These are phyloP conservation scores for Porites evermanni DNA, from an alignment of 92 coral and sea anemone genomes.

Conservation along the genomic window DNA sequence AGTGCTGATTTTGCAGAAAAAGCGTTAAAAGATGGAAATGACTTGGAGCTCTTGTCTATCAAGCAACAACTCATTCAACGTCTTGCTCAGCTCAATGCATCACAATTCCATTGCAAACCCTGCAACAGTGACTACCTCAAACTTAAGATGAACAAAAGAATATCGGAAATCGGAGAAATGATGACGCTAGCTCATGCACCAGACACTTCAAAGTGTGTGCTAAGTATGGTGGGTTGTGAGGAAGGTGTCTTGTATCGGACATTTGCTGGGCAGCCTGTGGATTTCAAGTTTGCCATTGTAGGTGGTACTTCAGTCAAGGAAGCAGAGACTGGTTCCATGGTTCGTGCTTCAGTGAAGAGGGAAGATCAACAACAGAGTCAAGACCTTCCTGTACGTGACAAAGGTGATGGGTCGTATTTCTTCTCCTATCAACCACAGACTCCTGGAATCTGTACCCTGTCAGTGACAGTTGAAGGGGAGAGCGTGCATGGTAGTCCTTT, in stretches of 20 bases:
- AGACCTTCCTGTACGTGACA: constrained; percentile 42
- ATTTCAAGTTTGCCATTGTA: background rate
- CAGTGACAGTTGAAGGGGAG: constrained; percentile 54
- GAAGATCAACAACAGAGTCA: background rate
- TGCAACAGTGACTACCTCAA: constrained; percentile 54
- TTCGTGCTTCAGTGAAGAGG: no score
- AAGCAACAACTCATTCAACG: constrained; percentile 64
- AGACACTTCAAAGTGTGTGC: constrained; percentile 2
- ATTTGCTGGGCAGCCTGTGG: constrained; percentile 3
- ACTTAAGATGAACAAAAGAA: background rate
- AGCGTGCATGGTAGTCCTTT: constrained; percentile 64
- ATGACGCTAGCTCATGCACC: background rate
- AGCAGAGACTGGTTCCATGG: no score
- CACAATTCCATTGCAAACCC: constrained; percentile 36
- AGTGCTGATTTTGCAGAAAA: constrained; percentile 59
- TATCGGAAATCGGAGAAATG: background rate
- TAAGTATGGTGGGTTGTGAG: constrained; percentile 19
- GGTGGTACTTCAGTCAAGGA: background rate
- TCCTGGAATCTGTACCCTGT: constrained; percentile 33
- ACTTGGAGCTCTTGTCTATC: constrained; percentile 61
- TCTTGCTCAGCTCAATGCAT: constrained; percentile 47
- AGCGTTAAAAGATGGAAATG: constrained; percentile 64
- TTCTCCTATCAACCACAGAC: constrained; percentile 40
- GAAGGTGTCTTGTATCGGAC: constrained; percentile 28
- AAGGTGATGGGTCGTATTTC: constrained; percentile 49